Percentiles rank a stretch among this genome's conserved stretches.
phyloP scores from a whole-genome alignment of 2,113 vertebrate species.

The Neopipo cinnamomea region DNA sequence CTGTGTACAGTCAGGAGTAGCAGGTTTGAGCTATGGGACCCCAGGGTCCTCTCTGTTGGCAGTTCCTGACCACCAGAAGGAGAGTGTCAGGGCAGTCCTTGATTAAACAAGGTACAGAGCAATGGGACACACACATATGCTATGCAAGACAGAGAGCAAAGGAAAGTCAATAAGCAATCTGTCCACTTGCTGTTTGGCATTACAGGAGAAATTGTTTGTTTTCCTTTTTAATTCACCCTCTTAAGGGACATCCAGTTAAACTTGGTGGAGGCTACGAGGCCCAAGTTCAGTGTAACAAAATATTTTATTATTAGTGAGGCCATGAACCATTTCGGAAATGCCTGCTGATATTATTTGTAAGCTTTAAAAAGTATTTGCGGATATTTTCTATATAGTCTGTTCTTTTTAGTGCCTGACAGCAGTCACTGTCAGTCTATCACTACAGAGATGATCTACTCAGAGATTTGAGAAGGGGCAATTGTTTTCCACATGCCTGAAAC shows the following conservation, averaged over 20 bases:
- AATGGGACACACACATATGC: not conserved
- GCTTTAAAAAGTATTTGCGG: not conserved
- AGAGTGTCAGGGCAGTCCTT: accelerated
- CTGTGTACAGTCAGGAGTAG: not conserved
- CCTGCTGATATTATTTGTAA: not conserved
- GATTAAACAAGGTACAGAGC: not conserved
- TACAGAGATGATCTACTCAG: not conserved
- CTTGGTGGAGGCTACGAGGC: not conserved
- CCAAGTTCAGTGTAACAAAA: not conserved
- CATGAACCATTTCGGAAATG: not conserved
- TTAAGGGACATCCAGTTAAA: not conserved
- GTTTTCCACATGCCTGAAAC: not conserved
- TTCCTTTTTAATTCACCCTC: not conserved
- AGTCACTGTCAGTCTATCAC: not conserved
- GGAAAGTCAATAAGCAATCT: not conserved
- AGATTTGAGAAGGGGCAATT: not conserved
- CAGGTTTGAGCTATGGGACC: not conserved
- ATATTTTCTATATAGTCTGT: accelerated
- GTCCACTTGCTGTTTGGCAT: not conserved
- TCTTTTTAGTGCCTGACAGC: not conserved
- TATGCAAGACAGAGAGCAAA: not conserved
- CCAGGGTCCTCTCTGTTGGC: not conserved
- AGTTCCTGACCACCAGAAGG: not conserved
- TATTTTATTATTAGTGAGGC: not conserved
- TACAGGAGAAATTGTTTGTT: not conserved